Percentiles rank a stretch among this genome's conserved stretches.
Evolutionary conservation across 2,888 invertebrate species (phyloP).

Genomic region (Sisyra terminalis): DNA sequence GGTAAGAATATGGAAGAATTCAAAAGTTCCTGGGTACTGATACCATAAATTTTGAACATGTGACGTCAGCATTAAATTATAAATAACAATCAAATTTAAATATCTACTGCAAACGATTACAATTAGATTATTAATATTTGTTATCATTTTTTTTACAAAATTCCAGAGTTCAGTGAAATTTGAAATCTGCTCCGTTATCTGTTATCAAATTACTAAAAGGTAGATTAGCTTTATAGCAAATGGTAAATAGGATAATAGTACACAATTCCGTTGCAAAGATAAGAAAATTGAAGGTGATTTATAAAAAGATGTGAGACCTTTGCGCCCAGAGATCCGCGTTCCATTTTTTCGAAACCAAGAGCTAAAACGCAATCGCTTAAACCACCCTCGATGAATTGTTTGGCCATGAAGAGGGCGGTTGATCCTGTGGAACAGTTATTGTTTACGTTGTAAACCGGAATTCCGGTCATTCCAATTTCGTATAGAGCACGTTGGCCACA

Average conservation of each 20-base stretch:
- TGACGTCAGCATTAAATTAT: too few species aligned
- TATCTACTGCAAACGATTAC: too few species aligned
- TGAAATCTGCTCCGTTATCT: too few species aligned
- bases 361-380: constrained; percentile 78
- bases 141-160: too few species aligned
- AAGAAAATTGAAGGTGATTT: not conserved
- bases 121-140: too few species aligned
- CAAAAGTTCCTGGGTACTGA: too few species aligned
- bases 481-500: constrained; percentile 91
- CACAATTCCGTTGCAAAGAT: not conserved
- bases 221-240: too few species aligned
- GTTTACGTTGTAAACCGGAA: constrained; percentile 95
- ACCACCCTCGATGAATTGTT: constrained; percentile 84
- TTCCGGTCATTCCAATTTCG: constrained; percentile 88
- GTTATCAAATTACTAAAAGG: too few species aligned
- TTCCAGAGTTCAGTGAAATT: too few species aligned
- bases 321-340: constrained; percentile 67
- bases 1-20: too few species aligned
- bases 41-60: too few species aligned
- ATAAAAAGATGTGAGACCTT: constrained; percentile 31
- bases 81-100: too few species aligned
- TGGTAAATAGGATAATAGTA: not conserved
- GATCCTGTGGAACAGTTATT: constrained; percentile 98
- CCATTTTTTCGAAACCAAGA: constrained; percentile 97
- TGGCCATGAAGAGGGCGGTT: constrained; percentile 76